A percentile compares a stretch with the other conserved stretches of the same genome.
Conservation (phyloP, 37 sponge, comb jelly and placozoan species). For the Crambe crambe region DNA sequence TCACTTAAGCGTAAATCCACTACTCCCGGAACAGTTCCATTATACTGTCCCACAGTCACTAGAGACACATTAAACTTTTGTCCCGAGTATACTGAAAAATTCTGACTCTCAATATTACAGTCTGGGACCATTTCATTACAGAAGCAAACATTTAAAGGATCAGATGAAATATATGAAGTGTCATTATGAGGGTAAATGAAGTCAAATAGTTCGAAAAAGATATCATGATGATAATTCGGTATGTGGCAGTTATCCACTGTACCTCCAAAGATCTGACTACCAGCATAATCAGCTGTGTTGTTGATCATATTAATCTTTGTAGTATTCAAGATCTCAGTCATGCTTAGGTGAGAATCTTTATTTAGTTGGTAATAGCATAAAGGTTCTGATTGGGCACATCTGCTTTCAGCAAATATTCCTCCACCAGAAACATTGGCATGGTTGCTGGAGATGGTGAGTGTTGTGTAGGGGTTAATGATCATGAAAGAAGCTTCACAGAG, state of each 20-base stretch:
- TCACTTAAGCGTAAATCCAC: not conserved
- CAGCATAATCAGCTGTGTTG: slow-evolving; percentile 18
- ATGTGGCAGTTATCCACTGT: slow-evolving; percentile 14
- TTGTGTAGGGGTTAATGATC: not conserved
- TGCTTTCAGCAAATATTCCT: slow-evolving; percentile 5
- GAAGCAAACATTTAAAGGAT: slow-evolving; percentile 12
- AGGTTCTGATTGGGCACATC: not conserved
- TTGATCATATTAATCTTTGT: not conserved
- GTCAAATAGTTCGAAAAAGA: not conserved
- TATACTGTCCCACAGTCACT: slow-evolving; percentile 3
- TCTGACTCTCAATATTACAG: not conserved
- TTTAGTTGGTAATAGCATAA: slow-evolving; percentile 9
- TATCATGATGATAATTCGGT: not conserved
- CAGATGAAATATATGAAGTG: slow-evolving; percentile 1
- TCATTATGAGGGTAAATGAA: not conserved
- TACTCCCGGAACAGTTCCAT: slow-evolving; percentile 18
- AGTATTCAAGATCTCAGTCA: not conserved
- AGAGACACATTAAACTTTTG: not conserved
- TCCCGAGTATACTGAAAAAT: not conserved
- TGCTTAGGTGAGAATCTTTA: not conserved
- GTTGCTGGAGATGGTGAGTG: slow-evolving; percentile 9
- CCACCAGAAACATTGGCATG: slow-evolving; percentile 5
- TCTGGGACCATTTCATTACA: slow-evolving; percentile 24
- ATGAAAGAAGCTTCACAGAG: slow-evolving; percentile 12
- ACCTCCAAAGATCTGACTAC: slow-evolving; percentile 16